Percentiles rank a stretch among this genome's conserved stretches.
phyloP scores from a whole-genome alignment of 2,888 invertebrate genomes.

The Portevinia maculata region DNA sequence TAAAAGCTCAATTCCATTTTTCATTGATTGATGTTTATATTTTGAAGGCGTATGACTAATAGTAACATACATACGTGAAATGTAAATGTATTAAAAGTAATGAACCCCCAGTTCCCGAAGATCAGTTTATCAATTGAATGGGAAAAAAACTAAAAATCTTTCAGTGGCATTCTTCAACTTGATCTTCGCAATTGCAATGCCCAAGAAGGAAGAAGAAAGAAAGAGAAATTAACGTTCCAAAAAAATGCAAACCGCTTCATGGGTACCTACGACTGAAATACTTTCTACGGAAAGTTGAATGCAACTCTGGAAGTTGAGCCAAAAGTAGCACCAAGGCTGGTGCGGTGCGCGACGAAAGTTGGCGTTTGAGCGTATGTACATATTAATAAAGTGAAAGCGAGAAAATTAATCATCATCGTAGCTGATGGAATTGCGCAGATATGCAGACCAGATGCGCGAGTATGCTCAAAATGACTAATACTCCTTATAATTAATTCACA shows the following conservation, averaged over 20 bases:
- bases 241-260: conserved; percentile 59
- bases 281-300: conserved; percentile 71
- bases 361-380: conserved; percentile 24
- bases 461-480: not conserved
- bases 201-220: conserved; percentile 27
- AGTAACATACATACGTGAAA: too few species aligned
- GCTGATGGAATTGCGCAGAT: conserved; percentile 17
- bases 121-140: not conserved
- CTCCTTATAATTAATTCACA: not conserved
- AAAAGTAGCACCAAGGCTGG: conserved; percentile 51
- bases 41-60: too few species aligned
- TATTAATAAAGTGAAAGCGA: conserved; percentile 68
- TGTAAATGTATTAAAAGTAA: too few species aligned
- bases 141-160: conserved; percentile 11
- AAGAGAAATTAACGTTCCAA: conserved; percentile 68
- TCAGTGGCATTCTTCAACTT: conserved; percentile 20
- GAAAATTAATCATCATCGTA: conserved; percentile 44
- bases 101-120: not conserved
- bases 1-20: too few species aligned
- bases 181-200: conserved; percentile 36
- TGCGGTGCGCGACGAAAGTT: conserved; percentile 63
- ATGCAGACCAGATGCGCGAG: conserved; percentile 10
- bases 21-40: too few species aligned
- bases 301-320: conserved; percentile 64
- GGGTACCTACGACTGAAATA: conserved; percentile 20